Evolutionary conservation across 2,888 invertebrate species (phyloP).

Genomic region (Amblyteles armatorius): DNA sequence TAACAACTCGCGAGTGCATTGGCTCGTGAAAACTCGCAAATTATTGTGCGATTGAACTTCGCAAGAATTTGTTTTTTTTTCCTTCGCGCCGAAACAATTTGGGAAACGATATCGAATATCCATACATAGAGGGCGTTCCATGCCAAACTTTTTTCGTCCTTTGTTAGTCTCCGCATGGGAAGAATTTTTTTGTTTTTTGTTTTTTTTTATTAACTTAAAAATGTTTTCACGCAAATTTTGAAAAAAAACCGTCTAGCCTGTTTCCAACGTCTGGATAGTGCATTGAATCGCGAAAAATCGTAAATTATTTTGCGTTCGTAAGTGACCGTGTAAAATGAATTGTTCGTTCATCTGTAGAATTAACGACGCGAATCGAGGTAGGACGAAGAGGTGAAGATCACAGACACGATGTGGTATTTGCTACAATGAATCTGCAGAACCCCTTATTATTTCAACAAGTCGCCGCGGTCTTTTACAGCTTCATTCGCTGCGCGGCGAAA

Average conservation of each 20-base stretch:
- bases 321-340: not conserved
- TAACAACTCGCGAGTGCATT: not conserved
- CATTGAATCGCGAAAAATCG: constrained; percentile 25
- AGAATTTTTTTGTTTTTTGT: not conserved
- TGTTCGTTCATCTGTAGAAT: constrained; percentile 3
- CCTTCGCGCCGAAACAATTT: not conserved
- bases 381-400: not conserved
- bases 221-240: no score
- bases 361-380: not conserved
- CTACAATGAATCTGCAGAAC: constrained; percentile 23
- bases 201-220: not conserved
- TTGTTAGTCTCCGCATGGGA: not conserved
- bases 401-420: constrained; percentile 2
- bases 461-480: constrained; percentile 9
- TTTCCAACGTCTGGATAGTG: not conserved
- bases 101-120: not conserved
- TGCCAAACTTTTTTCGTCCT: not conserved
- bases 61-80: not conserved
- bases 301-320: constrained; percentile 4
- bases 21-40: constrained; percentile 23
- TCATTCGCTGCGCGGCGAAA: constrained; percentile 62
- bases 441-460: constrained; percentile 37
- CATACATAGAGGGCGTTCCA: not conserved
- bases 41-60: not conserved
- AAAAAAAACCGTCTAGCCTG: not conserved